These are phyloP conservation scores for Taxidea taxus DNA, from an alignment of 2,113 vertebrate genomes.

Conservation along the genomic window DNA sequence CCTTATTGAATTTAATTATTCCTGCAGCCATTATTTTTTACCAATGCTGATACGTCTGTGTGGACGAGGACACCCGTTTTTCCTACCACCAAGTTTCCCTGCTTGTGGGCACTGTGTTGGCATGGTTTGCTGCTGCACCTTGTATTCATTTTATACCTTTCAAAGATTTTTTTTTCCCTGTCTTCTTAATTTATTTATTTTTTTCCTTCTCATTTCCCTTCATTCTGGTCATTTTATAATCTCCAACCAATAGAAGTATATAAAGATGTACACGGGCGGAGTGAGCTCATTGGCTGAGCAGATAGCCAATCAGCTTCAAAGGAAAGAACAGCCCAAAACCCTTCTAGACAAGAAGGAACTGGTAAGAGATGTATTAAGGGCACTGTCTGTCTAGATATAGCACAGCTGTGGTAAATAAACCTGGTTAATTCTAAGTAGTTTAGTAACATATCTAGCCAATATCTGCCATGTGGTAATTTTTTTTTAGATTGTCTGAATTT, in stretches of 20 bases:
- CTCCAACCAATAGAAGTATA: constrained; percentile 89
- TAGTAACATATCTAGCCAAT: neutral
- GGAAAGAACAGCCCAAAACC: constrained; percentile 91
- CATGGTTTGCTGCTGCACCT: constrained; percentile 83
- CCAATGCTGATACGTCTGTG: neutral
- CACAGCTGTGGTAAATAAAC: constrained; percentile 12
- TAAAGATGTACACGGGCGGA: constrained; percentile 97
- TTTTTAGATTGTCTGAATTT: neutral
- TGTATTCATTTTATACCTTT: constrained; percentile 67
- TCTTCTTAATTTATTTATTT: constrained; percentile 71
- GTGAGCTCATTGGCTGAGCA: constrained; percentile 98
- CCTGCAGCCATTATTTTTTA: neutral
- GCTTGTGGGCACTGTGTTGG: constrained; percentile 81
- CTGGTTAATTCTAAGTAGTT: constrained; percentile 7
- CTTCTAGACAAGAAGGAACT: constrained; percentile 94
- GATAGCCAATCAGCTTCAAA: constrained; percentile 97
- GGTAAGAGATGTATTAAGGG: constrained; percentile 87
- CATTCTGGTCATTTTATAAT: constrained; percentile 75
- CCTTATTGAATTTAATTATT: neutral
- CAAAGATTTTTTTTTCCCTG: constrained; percentile 46
- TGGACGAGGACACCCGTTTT: neutral
- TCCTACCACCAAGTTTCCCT: constrained; percentile 69
- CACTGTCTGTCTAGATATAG: constrained; percentile 54
- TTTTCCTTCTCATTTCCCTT: constrained; percentile 70
- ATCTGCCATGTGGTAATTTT: neutral